A percentile compares a stretch with the other conserved stretches of the same genome.
phyloP scores from a whole-genome alignment of 2,888 invertebrate genomes.

The Drosophila anomelani region DNA sequence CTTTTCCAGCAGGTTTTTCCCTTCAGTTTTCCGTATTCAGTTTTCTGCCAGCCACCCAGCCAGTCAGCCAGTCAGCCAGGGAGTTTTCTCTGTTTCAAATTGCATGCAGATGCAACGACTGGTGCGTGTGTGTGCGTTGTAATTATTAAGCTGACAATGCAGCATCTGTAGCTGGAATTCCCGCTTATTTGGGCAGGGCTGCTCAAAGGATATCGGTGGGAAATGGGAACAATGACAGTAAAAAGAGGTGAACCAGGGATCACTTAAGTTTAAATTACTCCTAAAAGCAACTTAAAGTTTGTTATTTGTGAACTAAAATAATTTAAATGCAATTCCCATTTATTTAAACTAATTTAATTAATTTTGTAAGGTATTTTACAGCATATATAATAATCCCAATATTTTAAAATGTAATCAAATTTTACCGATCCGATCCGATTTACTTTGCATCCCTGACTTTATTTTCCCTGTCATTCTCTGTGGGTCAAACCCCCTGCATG shows the following conservation, averaged over 20 bases:
- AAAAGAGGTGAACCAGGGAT: not conserved
- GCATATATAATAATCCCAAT: too few relatives aligned
- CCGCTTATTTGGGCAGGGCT: conserved; percentile 27
- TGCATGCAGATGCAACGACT: conserved; percentile 57
- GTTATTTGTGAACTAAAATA: not conserved
- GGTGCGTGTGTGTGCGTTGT: conserved; percentile 44
- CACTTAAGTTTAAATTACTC: not conserved
- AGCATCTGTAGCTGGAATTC: conserved; percentile 49
- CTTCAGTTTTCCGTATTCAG: conserved; percentile 38
- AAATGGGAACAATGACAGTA: not conserved
- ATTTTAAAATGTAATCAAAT: too few relatives aligned
- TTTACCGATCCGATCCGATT: not conserved
- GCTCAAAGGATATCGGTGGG: not conserved
- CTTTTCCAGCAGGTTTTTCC: conserved; percentile 58
- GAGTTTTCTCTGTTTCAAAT: conserved; percentile 57
- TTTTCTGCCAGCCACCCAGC: conserved; percentile 11
- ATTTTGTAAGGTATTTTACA: not conserved
- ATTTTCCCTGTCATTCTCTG: conserved; percentile 55
- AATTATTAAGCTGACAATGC: conserved; percentile 77
- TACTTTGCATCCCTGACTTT: conserved; percentile 20
- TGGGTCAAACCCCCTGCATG: conserved; percentile 46
- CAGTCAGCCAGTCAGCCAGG: not conserved
- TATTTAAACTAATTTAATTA: not conserved
- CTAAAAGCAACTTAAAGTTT: not conserved
- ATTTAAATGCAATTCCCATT: too few relatives aligned